phyloP scores from a whole-genome alignment of 2,888 invertebrate genomes.

The Pristionchus maxplancki region DNA sequence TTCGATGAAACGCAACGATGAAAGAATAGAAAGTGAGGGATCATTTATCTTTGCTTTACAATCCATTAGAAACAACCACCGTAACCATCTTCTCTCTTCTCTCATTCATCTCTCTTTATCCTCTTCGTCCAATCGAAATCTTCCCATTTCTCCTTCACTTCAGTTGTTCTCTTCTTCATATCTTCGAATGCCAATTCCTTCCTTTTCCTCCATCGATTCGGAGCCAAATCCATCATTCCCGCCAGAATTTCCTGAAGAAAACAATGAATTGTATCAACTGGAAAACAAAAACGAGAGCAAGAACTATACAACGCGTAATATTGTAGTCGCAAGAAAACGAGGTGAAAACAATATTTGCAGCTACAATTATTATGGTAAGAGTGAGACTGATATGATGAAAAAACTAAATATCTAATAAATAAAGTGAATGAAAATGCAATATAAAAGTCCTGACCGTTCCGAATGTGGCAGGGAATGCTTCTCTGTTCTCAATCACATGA shows the following conservation, averaged over 20 bases:
- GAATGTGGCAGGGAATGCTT: conserved; percentile 89
- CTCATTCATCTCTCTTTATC: conserved; percentile 51
- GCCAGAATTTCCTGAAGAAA: conserved; percentile 88
- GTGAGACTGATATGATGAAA: not conserved
- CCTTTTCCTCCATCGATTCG: conserved; percentile 88
- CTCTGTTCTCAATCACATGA: conserved; percentile 95
- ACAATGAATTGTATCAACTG: not conserved
- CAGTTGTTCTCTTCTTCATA: conserved; percentile 60
- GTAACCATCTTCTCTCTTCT: not conserved
- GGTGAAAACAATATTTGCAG: not conserved
- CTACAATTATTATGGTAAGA: not conserved
- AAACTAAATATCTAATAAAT: not conserved
- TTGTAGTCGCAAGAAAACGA: not conserved
- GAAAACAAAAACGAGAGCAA: not conserved
- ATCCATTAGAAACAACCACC: not conserved
- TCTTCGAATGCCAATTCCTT: conserved; percentile 86
- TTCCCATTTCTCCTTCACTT: conserved; percentile 62
- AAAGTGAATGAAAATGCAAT: too few relatives aligned
- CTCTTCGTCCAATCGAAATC: conserved; percentile 67
- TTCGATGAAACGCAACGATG: not conserved
- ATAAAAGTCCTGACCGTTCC: conserved; percentile 89
- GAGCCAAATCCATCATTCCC: conserved; percentile 91
- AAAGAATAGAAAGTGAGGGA: not conserved
- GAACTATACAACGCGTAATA: not conserved
- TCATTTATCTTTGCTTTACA: not conserved